Conservation (phyloP, 2,888 invertebrate genomes). For the Cyrtodaria siliqua region DNA sequence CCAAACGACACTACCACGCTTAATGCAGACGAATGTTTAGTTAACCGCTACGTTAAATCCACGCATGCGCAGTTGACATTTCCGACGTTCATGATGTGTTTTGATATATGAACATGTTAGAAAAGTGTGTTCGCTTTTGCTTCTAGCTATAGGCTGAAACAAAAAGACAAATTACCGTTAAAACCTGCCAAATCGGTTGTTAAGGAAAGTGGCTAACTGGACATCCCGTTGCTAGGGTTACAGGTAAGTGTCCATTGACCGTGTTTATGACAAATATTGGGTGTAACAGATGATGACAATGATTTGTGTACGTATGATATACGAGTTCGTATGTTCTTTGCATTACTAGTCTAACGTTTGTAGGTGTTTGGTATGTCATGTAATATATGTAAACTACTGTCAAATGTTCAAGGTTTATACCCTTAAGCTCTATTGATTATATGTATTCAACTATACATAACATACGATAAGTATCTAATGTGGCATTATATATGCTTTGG, state of each 20-base stretch:
- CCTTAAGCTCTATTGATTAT: too few relatives aligned
- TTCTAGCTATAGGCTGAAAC: constrained; percentile 42
- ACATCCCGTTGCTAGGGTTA: constrained; percentile 41
- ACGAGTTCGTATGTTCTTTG: too few relatives aligned
- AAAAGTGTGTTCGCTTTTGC: constrained; percentile 20
- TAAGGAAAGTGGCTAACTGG: constrained; percentile 42
- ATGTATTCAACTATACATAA: too few relatives aligned
- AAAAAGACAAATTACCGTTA: constrained; percentile 29
- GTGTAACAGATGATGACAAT: not conserved
- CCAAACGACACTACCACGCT: constrained; percentile 11
- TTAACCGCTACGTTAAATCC: not conserved
- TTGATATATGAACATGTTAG: not conserved
- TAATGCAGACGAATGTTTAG: constrained; percentile 52
- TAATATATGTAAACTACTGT: too few relatives aligned
- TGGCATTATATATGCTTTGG: too few relatives aligned
- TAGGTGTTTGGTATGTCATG: too few relatives aligned
- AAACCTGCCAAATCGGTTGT: constrained; percentile 32
- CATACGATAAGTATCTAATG: too few relatives aligned
- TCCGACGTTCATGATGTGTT: constrained; percentile 19
- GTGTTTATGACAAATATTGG: constrained; percentile 9
- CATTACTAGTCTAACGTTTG: too few relatives aligned
- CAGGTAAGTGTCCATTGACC: constrained; percentile 8
- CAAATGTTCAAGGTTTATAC: too few relatives aligned
- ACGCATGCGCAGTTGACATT: constrained; percentile 49
- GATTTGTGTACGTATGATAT: too few relatives aligned